phyloP scores from a whole-genome alignment of 2,888 invertebrate species.

The Campopleginae sp. region DNA sequence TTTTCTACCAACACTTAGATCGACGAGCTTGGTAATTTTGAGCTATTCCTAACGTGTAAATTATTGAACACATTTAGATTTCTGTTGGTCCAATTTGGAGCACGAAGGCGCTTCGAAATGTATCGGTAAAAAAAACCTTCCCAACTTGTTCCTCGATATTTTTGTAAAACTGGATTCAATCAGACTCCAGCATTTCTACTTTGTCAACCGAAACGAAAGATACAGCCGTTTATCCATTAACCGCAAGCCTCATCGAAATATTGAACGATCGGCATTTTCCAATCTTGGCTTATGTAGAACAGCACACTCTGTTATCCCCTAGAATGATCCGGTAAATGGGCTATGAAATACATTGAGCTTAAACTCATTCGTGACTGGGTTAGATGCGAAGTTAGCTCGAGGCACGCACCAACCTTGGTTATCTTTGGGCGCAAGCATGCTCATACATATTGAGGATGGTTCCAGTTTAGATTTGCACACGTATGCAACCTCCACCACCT shows the following conservation, averaged over 20 bases:
- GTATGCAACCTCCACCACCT: slow-evolving; percentile 30
- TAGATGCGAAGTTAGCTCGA: slow-evolving; percentile 43
- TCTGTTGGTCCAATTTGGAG: background rate
- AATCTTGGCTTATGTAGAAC: slow-evolving; percentile 5
- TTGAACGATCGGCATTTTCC: slow-evolving; percentile 10
- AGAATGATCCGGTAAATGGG: slow-evolving; percentile 46
- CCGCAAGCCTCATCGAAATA: background rate
- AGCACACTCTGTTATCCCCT: slow-evolving; percentile 2
- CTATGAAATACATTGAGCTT: slow-evolving; percentile 55
- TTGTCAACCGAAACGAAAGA: background rate
- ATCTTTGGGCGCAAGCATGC: slow-evolving; percentile 57
- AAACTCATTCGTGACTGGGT: slow-evolving; percentile 60
- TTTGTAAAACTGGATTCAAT: background rate
- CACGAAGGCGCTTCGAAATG: background rate
- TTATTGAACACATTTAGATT: background rate
- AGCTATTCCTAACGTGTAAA: background rate
- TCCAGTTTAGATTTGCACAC: slow-evolving; percentile 33
- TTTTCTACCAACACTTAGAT: background rate
- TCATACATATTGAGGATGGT: slow-evolving; percentile 43
- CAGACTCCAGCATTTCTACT: no score
- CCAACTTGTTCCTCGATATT: background rate
- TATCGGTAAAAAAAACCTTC: background rate
- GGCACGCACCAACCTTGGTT: slow-evolving; percentile 55
- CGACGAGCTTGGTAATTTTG: background rate
- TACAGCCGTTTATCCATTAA: background rate